These are phyloP conservation scores for Rhabdomys pumilio DNA, from an alignment of 2,797 vertebrate genomes.

Conservation along the genomic window DNA sequence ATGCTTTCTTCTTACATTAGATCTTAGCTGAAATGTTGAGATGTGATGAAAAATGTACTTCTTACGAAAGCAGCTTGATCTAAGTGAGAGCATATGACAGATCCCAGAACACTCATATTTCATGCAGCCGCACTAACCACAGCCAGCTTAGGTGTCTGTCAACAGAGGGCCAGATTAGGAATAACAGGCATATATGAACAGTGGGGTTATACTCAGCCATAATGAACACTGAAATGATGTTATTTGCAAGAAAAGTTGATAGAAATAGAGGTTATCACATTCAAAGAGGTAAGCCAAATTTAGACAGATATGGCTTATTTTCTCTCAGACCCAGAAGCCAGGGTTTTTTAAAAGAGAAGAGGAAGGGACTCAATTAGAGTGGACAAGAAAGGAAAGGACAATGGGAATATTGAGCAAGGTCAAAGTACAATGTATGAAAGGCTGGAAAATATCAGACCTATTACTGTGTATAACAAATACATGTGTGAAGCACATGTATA, in stretches of 20 bases:
- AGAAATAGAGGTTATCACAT: neutral
- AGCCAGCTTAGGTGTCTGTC: conserved; percentile 9
- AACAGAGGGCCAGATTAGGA: neutral
- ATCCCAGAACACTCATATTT: neutral
- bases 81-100: neutral
- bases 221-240: neutral
- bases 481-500: no score
- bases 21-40: neutral
- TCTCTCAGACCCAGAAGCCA: neutral
- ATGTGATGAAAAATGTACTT: neutral
- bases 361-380: neutral
- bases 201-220: neutral
- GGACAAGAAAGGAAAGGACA: neutral
- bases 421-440: neutral
- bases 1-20: neutral
- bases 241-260: neutral
- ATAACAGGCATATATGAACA: neutral
- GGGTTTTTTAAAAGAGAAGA: neutral
- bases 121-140: neutral
- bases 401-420: neutral
- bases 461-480: no score
- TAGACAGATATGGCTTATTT: neutral
- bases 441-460: neutral
- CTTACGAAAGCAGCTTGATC: neutral
- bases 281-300: neutral